Base-by-base conservation (phyloP, 1,140 invertebrate species). In the Tetramorium simillimum region DNA sequence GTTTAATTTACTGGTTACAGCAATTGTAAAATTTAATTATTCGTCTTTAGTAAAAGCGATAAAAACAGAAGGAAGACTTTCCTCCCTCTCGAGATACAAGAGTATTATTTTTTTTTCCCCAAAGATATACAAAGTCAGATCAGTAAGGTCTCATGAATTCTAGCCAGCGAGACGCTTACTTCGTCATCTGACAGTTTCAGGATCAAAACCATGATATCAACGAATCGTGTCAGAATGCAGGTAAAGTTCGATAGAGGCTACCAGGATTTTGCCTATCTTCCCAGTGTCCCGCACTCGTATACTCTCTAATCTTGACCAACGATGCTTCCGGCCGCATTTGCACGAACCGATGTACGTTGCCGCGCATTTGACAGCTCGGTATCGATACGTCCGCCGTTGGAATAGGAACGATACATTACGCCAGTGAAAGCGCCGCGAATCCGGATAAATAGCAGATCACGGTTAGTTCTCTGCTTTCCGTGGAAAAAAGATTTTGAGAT, bases 241-340 rank as follows among this genome's bases (percentile, higher is more conserved):
- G 60, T 76, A 46, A 40, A 37, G 56, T 58, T 56, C 53, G 89
- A 86, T 86, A 88, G 58, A 49, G 80, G 69, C 18, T 16, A 12
- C 14, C 77, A 6, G 81, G 77, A 90, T 90, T 90, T 90, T 82
- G 51, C 89, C 82, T 90, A 90, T 90, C 89, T 90, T 90, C 37
- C 85, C 56, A 78, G 21, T 76, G 33, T 58, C 18, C 78, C 51
- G 77, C 72, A 60, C 21, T 67, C n/a, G 49, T 63, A 63, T 43
- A 28, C 72, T 21, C 78, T 90, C 80, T 90, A 93, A 93, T 91
- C 91, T 91, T 88, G 85, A 53, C 81, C 87, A 75, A 70, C 86
- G 89, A 86, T 84, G 40, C 86, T 63, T 78, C 87, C 86, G 72
- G 77, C 33, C 63, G 84, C 70, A 81, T 87, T 84, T 89, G 84